These are phyloP conservation scores for Herpetotheres cachinnans DNA, from an alignment of 2,113 vertebrate species.

Conservation along the genomic window DNA sequence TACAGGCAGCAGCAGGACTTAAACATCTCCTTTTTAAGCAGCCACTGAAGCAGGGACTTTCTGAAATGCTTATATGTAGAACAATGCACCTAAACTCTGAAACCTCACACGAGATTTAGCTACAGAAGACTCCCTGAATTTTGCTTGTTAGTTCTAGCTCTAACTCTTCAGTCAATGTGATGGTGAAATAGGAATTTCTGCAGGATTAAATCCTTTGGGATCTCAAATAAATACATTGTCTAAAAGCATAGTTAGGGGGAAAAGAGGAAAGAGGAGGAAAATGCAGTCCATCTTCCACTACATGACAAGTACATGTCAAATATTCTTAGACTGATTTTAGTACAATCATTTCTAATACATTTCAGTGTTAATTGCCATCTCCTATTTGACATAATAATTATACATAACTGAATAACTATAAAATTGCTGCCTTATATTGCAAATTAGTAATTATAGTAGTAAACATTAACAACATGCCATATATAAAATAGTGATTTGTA, in stretches of 20 bases:
- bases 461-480: slow-evolving; percentile 78
- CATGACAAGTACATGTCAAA: slow-evolving; percentile 49
- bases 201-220: not conserved
- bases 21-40: not conserved
- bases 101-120: not conserved
- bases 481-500: slow-evolving; percentile 78
- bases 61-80: not conserved
- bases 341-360: slow-evolving; percentile 68
- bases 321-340: slow-evolving; percentile 63
- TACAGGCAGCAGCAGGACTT: not conserved
- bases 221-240: not conserved
- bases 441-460: slow-evolving; percentile 79
- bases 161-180: not conserved
- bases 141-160: not conserved
- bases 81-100: not conserved
- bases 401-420: slow-evolving; percentile 76
- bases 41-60: not conserved
- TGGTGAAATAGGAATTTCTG: not conserved
- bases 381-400: slow-evolving; percentile 79
- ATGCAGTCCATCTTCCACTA: slow-evolving; percentile 10
- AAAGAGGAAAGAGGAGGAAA: slow-evolving; percentile 31
- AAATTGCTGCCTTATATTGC: slow-evolving; percentile 77
- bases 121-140: not conserved
- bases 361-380: slow-evolving; percentile 73
- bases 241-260: not conserved